Evolutionary conservation across 2,888 invertebrate species (phyloP).

Genomic region (Philaethria dido): DNA sequence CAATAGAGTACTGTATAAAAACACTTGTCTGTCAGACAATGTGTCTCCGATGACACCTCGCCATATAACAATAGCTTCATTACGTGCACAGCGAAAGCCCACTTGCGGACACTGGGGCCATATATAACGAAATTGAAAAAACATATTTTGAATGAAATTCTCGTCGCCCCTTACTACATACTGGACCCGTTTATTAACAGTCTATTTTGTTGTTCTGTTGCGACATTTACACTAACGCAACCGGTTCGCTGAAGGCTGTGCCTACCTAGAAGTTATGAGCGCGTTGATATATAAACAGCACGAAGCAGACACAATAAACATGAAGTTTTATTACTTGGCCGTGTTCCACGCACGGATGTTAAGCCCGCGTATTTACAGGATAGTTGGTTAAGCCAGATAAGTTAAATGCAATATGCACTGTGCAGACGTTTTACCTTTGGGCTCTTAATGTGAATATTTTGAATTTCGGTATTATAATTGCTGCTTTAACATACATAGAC

Average conservation of each 20-base stretch:
- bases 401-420: conserved; percentile 34
- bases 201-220: conserved; percentile 44
- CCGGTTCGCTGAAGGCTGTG: conserved; percentile 55
- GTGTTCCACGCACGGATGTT: conserved; percentile 79
- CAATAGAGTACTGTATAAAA: conserved; percentile 63
- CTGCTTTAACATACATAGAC: background rate
- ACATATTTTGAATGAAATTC: conserved; percentile 58
- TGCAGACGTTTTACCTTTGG: conserved; percentile 18
- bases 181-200: conserved; percentile 45
- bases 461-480: background rate
- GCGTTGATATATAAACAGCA: conserved; percentile 62
- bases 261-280: conserved; percentile 54
- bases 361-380: conserved; percentile 74
- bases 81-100: conserved; percentile 72
- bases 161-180: conserved; percentile 44
- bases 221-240: conserved; percentile 48
- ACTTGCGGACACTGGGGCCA: conserved; percentile 50
- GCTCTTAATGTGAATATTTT: background rate
- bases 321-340: conserved; percentile 82
- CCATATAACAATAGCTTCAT: conserved; percentile 72
- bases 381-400: conserved; percentile 62
- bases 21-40: conserved; percentile 67
- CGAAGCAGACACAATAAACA: conserved; percentile 77
- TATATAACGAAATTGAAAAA: conserved; percentile 57
- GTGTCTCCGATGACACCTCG: conserved; percentile 66